These are phyloP conservation scores for Drosophila rubida DNA, from an alignment of 2,888 invertebrate genomes.

Conservation along the genomic window DNA sequence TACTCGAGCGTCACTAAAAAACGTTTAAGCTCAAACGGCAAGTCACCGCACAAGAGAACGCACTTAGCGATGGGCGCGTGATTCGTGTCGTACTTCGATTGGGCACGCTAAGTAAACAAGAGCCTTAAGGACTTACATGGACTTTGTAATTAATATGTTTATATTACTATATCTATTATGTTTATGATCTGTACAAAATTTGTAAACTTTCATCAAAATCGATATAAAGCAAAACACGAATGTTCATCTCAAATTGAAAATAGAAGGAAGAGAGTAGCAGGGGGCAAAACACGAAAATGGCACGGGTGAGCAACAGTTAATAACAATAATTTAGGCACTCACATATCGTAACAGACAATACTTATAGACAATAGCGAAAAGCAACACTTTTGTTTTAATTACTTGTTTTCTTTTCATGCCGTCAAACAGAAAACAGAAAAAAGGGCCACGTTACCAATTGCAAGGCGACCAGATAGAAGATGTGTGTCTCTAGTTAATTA, in stretches of 20 bases:
- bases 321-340: conserved; percentile 48
- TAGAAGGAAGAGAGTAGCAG: conserved; percentile 5
- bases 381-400: conserved; percentile 57
- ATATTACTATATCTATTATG: too few species aligned
- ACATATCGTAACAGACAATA: conserved; percentile 18
- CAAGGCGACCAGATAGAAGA: background rate
- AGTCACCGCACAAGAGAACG: conserved; percentile 24
- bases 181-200: too few species aligned
- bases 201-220: background rate
- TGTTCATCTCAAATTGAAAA: background rate
- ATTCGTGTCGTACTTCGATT: background rate
- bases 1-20: conserved; percentile 73
- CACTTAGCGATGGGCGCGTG: conserved; percentile 23
- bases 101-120: too few species aligned
- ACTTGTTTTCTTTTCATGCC: conserved; percentile 59
- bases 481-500: background rate
- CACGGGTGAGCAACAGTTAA: conserved; percentile 44
- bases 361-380: conserved; percentile 41
- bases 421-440: background rate
- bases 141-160: too few species aligned
- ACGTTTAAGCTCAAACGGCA: conserved; percentile 61
- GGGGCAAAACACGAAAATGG: background rate
- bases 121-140: too few species aligned
- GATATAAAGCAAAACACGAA: background rate
- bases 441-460: conserved; percentile 1